Percentiles rank a stretch among this genome's conserved stretches.
Evolutionary conservation across 2,888 invertebrate genomes (phyloP).

Genomic region (Pocota personata): DNA sequence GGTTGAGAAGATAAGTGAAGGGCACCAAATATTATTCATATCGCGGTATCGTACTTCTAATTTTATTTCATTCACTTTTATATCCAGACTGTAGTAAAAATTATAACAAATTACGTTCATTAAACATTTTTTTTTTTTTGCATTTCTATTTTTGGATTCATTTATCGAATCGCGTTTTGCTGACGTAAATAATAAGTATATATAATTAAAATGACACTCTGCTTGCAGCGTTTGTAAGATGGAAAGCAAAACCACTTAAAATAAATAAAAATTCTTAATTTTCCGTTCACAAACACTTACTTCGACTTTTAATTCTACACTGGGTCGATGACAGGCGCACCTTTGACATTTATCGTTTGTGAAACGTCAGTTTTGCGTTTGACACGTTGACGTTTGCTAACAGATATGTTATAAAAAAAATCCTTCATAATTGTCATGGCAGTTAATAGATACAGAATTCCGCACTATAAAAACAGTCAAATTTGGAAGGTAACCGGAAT

Average conservation of each 20-base stretch:
- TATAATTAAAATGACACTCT: neutral
- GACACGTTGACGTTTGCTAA: neutral
- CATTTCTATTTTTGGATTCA: conserved; percentile 5
- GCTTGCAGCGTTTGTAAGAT: neutral
- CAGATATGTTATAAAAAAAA: neutral
- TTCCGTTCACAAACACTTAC: conserved; percentile 24
- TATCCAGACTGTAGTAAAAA: neutral
- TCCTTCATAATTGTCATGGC: neutral
- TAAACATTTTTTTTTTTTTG: neutral
- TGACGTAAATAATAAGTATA: conserved; percentile 36
- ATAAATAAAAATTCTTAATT: neutral
- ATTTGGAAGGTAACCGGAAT: no score
- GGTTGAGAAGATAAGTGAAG: neutral
- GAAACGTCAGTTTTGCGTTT: neutral
- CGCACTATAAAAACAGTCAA: no score
- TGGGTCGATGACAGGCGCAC: conserved; percentile 31
- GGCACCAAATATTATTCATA: neutral
- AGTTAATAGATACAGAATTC: neutral
- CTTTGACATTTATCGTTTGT: conserved; percentile 17
- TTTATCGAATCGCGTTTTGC: neutral
- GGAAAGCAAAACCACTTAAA: conserved; percentile 12
- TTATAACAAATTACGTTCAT: neutral
- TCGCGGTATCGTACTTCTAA: neutral
- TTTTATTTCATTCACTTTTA: conserved; percentile 3
- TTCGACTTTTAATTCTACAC: conserved; percentile 41